Base-by-base conservation (phyloP, 2,888 invertebrate species). In the Perizoma flavofasciatum region DNA sequence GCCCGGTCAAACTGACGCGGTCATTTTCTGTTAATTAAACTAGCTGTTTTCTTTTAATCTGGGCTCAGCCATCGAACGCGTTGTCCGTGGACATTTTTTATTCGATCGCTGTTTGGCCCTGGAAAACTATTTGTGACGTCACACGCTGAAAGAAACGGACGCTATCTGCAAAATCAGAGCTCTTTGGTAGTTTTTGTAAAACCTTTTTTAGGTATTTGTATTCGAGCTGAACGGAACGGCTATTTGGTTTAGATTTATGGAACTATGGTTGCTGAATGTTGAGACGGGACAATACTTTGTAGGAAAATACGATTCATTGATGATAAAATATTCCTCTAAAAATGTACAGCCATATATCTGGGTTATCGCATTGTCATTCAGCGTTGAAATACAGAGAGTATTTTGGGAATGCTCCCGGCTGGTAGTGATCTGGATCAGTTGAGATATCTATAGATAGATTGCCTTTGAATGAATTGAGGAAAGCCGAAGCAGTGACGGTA, bases 41-140 rank as follows among this genome's bases (percentile, higher is more conserved):
- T 47, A 61, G 54, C 57, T 43, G 47, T 48, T 34, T 50, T 1
- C n/a, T 6, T 0, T 22, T 34, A 9, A 33, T 33, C 59, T 82
- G 79, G 77, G 77, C 78, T 78, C 78, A 76, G 60, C 51, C 65
- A 63, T 69, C 71, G 78, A 78, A 82, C 81, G 72, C 77, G 71
- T 75, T 72, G 75, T 70, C 72, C 64, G 68, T 66, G 65, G 68
- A 64, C 62, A 66, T 64, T 69, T 61, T 48, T 74, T 76, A 78
- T 78, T 73, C 69, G 67, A 69, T 61, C 50, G 58, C 52, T 60
- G 59, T 61, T 46, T 59, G 66, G 49, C 60, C 22, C 40, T 51
- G 59, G 45, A 54, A 50, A 61, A 62, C 70, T 71, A 55, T 62
- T 51, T 66, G 61, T 67, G 61, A 66, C 61, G 53, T 54, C 59